phyloP scores from a whole-genome alignment of 2,888 invertebrate genomes.

The Clanis bilineata region DNA sequence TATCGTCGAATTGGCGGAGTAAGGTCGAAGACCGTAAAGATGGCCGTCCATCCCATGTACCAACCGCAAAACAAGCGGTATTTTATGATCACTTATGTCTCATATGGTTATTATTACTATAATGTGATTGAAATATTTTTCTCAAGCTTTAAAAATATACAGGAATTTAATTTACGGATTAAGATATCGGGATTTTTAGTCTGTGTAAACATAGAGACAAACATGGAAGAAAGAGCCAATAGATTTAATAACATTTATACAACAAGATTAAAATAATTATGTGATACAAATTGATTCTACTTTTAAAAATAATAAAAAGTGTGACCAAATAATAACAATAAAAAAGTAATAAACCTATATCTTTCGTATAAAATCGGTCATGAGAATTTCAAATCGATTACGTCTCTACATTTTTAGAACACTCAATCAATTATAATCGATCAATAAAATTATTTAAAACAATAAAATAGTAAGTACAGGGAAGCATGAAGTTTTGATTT shows the following conservation, averaged over 20 bases:
- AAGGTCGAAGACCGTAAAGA: conserved; percentile 64
- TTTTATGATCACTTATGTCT: too few relatives aligned
- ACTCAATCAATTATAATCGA: not conserved
- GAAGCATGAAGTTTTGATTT: not conserved
- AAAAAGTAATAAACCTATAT: not conserved
- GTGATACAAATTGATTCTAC: not conserved
- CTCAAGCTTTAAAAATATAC: too few relatives aligned
- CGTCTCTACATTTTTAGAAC: not conserved
- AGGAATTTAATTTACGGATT: too few relatives aligned
- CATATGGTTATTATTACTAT: too few relatives aligned
- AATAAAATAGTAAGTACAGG: not conserved
- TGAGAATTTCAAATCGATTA: not conserved
- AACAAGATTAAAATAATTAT: not conserved
- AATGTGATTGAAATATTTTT: not conserved
- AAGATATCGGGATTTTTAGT: too few relatives aligned
- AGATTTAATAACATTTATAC: too few relatives aligned
- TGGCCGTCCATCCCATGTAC: conserved; percentile 54
- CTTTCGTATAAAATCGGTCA: not conserved
- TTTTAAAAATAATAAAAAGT: not conserved
- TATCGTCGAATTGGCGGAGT: conserved; percentile 67
- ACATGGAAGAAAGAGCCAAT: too few relatives aligned
- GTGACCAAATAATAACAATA: not conserved
- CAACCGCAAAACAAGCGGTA: conserved; percentile 45
- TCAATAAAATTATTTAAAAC: not conserved
- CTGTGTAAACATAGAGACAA: too few relatives aligned